These are phyloP conservation scores for Pinna nobilis DNA, from an alignment of 1,140 invertebrate species.

Conservation along the genomic window DNA sequence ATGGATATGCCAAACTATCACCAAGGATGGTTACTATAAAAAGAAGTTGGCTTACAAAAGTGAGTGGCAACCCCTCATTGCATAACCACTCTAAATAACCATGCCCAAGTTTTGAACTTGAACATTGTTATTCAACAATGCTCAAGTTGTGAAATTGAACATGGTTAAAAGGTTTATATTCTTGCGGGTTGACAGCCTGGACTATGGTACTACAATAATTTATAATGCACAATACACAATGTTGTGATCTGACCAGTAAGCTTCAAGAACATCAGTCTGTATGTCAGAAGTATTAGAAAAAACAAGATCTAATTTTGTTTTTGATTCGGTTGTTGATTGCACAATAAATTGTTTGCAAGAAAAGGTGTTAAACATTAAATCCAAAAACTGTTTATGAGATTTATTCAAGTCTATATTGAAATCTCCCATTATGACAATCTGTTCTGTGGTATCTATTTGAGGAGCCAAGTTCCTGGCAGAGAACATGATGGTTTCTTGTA, in stretches of 20 bases:
- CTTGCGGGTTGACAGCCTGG: too few relatives aligned
- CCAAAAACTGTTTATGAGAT: neutral
- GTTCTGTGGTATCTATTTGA: neutral
- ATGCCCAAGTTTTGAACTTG: too few relatives aligned
- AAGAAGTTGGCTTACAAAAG: too few relatives aligned
- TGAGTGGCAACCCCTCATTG: too few relatives aligned
- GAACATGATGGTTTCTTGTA: constrained; percentile 18
- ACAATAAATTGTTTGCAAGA: constrained; percentile 4
- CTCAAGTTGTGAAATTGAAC: too few relatives aligned
- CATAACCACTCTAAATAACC: too few relatives aligned
- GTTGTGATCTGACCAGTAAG: constrained; percentile 33
- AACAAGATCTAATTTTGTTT: constrained; percentile 8
- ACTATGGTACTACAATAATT: neutral
- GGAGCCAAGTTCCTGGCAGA: neutral
- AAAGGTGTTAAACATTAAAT: constrained; percentile 28
- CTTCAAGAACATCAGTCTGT: constrained; percentile 18
- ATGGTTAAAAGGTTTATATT: too few relatives aligned
- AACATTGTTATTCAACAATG: too few relatives aligned
- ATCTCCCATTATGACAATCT: constrained; percentile 29
- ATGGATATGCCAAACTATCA: too few relatives aligned
- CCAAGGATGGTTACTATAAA: too few relatives aligned
- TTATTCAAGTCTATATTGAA: constrained; percentile 28
- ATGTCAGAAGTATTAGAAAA: constrained; percentile 3
- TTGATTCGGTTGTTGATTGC: constrained; percentile 9
- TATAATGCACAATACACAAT: constrained; percentile 14